phyloP scores from a whole-genome alignment of 2,888 invertebrate genomes.

The Nebria salina region DNA sequence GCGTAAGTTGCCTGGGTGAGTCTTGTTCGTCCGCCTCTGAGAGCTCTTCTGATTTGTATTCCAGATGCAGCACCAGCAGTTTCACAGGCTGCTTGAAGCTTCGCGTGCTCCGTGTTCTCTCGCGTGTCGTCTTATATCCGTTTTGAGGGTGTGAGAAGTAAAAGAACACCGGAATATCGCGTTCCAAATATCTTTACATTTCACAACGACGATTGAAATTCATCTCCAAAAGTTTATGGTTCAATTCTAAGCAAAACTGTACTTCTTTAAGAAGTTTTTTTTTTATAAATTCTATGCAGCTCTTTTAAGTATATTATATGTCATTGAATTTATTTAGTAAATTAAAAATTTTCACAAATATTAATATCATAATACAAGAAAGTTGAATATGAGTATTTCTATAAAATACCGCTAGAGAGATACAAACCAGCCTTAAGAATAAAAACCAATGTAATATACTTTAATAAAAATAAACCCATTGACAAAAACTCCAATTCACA shows the following conservation, averaged over 20 bases:
- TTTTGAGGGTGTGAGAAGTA: neutral
- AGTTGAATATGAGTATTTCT: too few relatives aligned
- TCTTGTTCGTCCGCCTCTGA: neutral
- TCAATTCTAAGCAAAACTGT: too few relatives aligned
- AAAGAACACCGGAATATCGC: neutral
- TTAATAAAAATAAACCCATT: neutral
- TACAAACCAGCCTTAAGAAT: too few relatives aligned
- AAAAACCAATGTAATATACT: too few relatives aligned
- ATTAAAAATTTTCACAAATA: too few relatives aligned
- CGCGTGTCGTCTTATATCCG: conserved; percentile 3
- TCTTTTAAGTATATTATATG: too few relatives aligned
- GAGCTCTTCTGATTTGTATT: conserved; percentile 56
- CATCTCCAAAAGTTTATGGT: neutral
- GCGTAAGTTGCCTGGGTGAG: conserved; percentile 53
- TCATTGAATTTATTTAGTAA: too few relatives aligned
- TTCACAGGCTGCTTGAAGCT: conserved; percentile 59
- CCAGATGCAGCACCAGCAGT: conserved; percentile 55
- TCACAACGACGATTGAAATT: neutral
- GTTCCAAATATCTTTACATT: conserved; percentile 1
- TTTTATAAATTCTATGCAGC: too few relatives aligned
- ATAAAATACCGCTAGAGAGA: too few relatives aligned
- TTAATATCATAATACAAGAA: too few relatives aligned
- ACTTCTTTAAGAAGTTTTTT: too few relatives aligned
- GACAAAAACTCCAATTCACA: neutral
- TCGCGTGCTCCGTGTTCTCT: conserved; percentile 22